phyloP scores from a whole-genome alignment of 2,888 invertebrate species.

The Gryllus longicercus region DNA sequence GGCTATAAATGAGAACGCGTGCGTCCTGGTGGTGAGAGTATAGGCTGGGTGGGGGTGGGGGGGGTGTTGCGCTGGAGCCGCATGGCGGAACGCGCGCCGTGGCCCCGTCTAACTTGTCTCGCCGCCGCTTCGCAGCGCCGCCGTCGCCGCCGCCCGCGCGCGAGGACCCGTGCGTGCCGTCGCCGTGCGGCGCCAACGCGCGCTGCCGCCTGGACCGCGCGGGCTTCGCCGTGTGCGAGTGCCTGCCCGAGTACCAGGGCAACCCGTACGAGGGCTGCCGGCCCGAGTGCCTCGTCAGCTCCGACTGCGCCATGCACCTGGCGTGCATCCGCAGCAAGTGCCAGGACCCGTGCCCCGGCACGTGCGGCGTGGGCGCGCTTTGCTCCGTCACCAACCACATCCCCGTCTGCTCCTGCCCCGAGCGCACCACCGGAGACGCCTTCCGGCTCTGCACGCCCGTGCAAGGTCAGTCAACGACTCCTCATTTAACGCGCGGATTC shows the following conservation, averaged over 20 bases:
- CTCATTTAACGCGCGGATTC: not conserved
- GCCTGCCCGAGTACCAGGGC: slow-evolving; percentile 48
- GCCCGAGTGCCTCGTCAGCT: slow-evolving; percentile 53
- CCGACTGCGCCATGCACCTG: slow-evolving; percentile 43
- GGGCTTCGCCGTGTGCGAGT: slow-evolving; percentile 48
- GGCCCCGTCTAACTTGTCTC: too few relatives aligned
- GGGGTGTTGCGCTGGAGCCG: too few relatives aligned
- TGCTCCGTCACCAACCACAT: slow-evolving; percentile 39
- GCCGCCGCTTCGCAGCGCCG: not conserved
- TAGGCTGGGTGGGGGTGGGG: too few relatives aligned
- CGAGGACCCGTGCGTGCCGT: slow-evolving; percentile 40
- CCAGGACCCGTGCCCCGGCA: slow-evolving; percentile 43
- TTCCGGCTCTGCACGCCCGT: slow-evolving; percentile 37
- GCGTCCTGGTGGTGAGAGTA: too few relatives aligned
- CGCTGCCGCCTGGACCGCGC: slow-evolving; percentile 42
- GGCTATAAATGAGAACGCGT: too few relatives aligned
- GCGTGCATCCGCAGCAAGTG: slow-evolving; percentile 43
- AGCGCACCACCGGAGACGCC: slow-evolving; percentile 43
- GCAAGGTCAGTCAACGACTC: slow-evolving; percentile 30
- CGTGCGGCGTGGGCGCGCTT: slow-evolving; percentile 39
- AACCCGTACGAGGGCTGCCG: slow-evolving; percentile 54
- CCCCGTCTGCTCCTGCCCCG: slow-evolving; percentile 44
- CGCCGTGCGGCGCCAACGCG: slow-evolving; percentile 71
- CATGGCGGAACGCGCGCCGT: too few relatives aligned
- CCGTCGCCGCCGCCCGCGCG: slow-evolving; percentile 29